A percentile compares a stretch with the other conserved stretches of the same genome.
Conservation (phyloP, 2,113 vertebrate species). For the Paratilapia polleni region DNA sequence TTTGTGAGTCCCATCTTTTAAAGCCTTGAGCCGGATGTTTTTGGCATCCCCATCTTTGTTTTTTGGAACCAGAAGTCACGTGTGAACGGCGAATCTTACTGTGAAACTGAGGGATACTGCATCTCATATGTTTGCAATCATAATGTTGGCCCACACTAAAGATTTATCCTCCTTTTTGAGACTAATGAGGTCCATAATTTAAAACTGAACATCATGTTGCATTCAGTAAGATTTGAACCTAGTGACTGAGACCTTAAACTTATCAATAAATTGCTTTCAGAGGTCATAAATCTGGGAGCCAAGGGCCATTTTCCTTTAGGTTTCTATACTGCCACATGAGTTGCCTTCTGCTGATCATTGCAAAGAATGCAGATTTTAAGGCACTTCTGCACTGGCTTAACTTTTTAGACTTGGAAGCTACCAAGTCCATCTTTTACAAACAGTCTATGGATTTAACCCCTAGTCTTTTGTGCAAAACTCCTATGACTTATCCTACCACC, state of each 20-base stretch:
- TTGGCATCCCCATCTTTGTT: no score
- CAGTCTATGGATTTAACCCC: neutral
- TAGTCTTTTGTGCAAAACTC: neutral
- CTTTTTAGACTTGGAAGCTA: neutral
- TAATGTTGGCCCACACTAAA: accelerated
- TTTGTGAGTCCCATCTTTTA: no score
- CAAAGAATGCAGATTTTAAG: neutral
- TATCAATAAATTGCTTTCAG: neutral
- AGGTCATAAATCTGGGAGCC: neutral
- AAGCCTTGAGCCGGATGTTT: no score
- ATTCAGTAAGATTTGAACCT: neutral
- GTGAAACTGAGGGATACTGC: no score
- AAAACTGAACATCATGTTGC: neutral
- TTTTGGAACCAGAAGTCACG: no score
- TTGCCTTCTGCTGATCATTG: neutral
- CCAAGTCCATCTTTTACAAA: neutral
- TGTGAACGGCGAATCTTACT: no score
- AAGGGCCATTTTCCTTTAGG: neutral
- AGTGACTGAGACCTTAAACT: neutral
- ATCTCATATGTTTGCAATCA: neutral
- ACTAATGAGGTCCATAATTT: neutral
- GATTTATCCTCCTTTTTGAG: neutral
- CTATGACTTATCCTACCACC: accelerated
- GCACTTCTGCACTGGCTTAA: neutral
- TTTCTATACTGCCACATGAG: neutral